Base-by-base conservation (phyloP, 2,797 vertebrate genomes). In the Malurus leucopterus region DNA sequence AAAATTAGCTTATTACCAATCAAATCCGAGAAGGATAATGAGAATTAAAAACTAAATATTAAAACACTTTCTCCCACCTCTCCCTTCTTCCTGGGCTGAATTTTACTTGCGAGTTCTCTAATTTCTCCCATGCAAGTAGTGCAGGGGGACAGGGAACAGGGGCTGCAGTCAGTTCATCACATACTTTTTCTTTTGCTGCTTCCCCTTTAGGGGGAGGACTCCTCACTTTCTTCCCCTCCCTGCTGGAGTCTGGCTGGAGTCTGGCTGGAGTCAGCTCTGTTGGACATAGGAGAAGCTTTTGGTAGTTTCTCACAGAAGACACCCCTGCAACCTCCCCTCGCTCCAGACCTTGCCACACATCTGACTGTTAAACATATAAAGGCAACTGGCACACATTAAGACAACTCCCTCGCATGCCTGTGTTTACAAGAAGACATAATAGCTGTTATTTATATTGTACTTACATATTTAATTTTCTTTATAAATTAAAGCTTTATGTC, bases 381-480 rank as follows among this genome's bases (percentile, higher is more conserved):
- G 20, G 29, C 9, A 12, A 70, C 4, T 49, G 69, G 41, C 81
- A 77, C 38, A 8, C 21, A 34, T 43, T 49, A 76, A 79, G 67
- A 64, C 57, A 79, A 41, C n/a, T 81, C 57, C 55, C 14, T 84
- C 43, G 65, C 54, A n/a, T 40, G 86, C 46, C 27, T 2, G 1
- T 58, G 51, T 75, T 84, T 81, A 76, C 77, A 59, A 51, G 34
- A 46, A 90, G 64, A 36, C 64, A 30, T 73, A 93, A 92, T 82
- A 88, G 71, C 74, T 84, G 21, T 40, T 90, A 82, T 90, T 93
- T 90, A 76, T 93, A 70, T 16, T 61, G 64, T 27, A 84, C 43
- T 88, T 86, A 72, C 32, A 57, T 78, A 81, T 63, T 91, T 89
- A 83, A 92, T 91, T 94, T 93, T 93, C 86, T 76, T 86, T 57